phyloP scores from a whole-genome alignment of 2,113 vertebrate species.

The Peromyscus leucopus region DNA sequence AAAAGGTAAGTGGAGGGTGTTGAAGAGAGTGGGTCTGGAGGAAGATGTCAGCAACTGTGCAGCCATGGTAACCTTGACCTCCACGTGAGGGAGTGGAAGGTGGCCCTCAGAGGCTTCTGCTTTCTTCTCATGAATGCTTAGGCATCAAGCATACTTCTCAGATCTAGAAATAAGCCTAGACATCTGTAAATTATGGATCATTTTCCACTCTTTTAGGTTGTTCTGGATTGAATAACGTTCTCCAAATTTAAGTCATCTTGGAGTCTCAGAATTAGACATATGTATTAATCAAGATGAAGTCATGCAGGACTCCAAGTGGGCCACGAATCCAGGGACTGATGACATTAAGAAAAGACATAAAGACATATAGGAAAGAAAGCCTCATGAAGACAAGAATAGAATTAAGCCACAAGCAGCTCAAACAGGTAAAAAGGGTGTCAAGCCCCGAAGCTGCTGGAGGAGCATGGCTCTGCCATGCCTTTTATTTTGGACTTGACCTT shows the following conservation, averaged over 20 bases:
- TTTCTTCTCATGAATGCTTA: background rate
- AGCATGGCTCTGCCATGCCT: background rate
- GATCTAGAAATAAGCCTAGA: background rate
- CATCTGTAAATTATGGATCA: background rate
- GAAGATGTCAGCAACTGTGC: accelerated
- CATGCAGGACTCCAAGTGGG: background rate
- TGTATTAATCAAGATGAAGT: background rate
- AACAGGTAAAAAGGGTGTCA: background rate
- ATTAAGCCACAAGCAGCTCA: background rate
- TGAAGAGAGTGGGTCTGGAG: background rate
- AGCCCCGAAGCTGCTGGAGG: background rate
- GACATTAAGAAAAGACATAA: background rate
- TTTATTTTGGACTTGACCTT: background rate
- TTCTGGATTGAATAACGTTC: background rate
- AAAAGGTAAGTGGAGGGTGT: background rate
- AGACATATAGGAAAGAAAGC: background rate
- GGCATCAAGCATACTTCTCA: background rate
- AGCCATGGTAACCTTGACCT: background rate
- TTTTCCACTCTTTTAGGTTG: background rate
- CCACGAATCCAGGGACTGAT: background rate
- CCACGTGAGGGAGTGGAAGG: background rate
- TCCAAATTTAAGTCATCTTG: background rate
- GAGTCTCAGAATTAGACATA: slow-evolving; percentile 53
- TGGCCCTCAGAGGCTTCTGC: background rate
- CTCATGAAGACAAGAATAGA: background rate